Percentiles rank a stretch among this genome's conserved stretches.
phyloP scores from a whole-genome alignment of 2,888 invertebrate genomes.

The Cheilosia scutellata region DNA sequence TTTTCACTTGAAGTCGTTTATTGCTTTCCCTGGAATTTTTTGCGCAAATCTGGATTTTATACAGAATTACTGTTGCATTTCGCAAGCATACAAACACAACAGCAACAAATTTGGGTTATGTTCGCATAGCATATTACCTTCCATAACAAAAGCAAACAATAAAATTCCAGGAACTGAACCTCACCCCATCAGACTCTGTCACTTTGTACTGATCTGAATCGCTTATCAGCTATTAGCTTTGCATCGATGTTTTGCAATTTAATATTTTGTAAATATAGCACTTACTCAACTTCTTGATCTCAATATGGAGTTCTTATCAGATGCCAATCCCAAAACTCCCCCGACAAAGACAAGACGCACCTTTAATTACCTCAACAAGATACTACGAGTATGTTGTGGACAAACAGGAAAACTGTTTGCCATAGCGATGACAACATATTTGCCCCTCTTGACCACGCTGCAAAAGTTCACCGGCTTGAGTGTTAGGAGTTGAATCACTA shows the following conservation, averaged over 20 bases:
- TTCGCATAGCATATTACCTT: conserved; percentile 10
- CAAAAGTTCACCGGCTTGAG: not conserved
- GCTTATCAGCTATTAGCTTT: conserved; percentile 15
- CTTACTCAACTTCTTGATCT: conserved; percentile 43
- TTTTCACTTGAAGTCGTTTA: conserved; percentile 28
- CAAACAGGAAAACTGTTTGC: conserved; percentile 9
- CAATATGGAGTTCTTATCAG: conserved; percentile 27
- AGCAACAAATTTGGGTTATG: conserved; percentile 26
- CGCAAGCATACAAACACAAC: not conserved
- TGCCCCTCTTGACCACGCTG: conserved; percentile 4
- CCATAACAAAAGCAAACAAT: not conserved
- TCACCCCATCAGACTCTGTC: not conserved
- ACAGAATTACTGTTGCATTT: conserved; percentile 8
- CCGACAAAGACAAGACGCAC: conserved; percentile 47
- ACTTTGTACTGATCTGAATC: conserved; percentile 17
- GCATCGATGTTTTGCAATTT: conserved; percentile 22
- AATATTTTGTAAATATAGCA: conserved; percentile 14
- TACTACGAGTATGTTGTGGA: too few relatives aligned
- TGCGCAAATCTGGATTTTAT: conserved; percentile 1
- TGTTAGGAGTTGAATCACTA: not conserved
- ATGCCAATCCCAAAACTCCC: conserved; percentile 27
- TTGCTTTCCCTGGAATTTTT: conserved; percentile 5
- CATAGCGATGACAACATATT: not conserved
- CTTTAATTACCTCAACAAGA: conserved; percentile 9
- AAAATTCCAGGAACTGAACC: conserved; percentile 7